Evolutionary conservation across 2,797 vertebrate genomes (phyloP).

Genomic region (Phylloscopus collybita): DNA sequence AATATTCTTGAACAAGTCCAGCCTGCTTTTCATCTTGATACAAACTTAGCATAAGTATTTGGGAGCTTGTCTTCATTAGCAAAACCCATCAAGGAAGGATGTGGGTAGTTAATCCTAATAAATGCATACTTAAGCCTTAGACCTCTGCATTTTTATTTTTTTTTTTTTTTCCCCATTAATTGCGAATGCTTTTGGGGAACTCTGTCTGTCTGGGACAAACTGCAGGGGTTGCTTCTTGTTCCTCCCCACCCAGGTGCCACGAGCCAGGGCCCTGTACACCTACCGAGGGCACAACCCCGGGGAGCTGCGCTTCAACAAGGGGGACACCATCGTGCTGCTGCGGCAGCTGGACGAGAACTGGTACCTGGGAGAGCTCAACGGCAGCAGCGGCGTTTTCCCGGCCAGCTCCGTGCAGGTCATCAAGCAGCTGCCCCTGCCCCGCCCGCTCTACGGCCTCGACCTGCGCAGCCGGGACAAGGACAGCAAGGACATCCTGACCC

Average conservation of each 20-base stretch:
- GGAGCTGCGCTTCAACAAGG: conserved; percentile 82
- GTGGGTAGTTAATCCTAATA: conserved; percentile 21
- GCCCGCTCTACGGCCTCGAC: conserved; percentile 84
- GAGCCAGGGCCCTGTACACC: conserved; percentile 78
- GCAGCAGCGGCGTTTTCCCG: conserved; percentile 75
- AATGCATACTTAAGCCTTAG: neutral
- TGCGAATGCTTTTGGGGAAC: neutral
- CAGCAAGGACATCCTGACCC: neutral
- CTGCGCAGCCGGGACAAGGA: conserved; percentile 78
- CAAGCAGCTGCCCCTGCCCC: conserved; percentile 78
- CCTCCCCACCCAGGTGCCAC: conserved; percentile 76
- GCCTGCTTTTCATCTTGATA: conserved; percentile 38
- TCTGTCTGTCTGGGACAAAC: neutral
- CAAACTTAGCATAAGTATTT: conserved; percentile 21
- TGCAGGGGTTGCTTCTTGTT: neutral
- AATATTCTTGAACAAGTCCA: conserved; percentile 47
- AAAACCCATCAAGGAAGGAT: conserved; percentile 42
- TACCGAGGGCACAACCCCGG: conserved; percentile 79
- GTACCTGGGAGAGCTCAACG: conserved; percentile 81
- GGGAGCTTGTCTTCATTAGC: conserved; percentile 17
- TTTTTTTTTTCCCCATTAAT: neutral
- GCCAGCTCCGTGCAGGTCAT: conserved; percentile 78
- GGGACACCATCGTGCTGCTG: conserved; percentile 78
- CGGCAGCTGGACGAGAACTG: conserved; percentile 85
- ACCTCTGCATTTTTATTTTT: neutral